Evolutionary conservation across 2,797 vertebrate species (phyloP), one percentile per base, ranked within the genome.

Genomic region (Sciurus carolinensis): DNA sequence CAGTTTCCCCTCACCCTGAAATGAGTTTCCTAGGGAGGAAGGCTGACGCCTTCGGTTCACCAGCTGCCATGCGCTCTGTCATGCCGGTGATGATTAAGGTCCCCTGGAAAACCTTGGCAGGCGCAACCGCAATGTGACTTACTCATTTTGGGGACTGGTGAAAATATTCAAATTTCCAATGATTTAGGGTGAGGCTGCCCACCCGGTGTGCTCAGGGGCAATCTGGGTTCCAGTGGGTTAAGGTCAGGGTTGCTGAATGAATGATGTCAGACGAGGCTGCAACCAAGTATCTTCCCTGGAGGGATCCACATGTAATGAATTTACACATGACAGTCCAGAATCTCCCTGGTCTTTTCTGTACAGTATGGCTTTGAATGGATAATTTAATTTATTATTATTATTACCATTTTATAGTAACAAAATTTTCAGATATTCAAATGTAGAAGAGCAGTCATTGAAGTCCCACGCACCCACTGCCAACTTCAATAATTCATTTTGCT

Each of bases 91-190:
- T 66, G 75, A 73, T 62, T 42, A 28, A 72, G 47, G 54, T 86
- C 24, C 89, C 64, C 17, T 66, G 14, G 44, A 79, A 91, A 50
- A 71, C 67, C 7, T 5, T 50, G 52, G 67, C 18, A 54, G 66
- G 75, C 33, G 17, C 1, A 67, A 28, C 76, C n/a, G n/a, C 47
- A n/a, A 36, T 71, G 24, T 71, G 42, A 86, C 24, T 50, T 82
- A 75, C 5, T 95, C 10, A 42, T 36, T 54, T 69, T 14, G 7
- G 20, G 52, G 12, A 44, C 2, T 36, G 24, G 30, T 33, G 64
- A 86, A 88, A 69, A 69, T 39, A 76, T 64, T 88, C 42, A 86
- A 71, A 82, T 92, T 83, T 76, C 28, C 4, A 28, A 39, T 77
- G 52, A 66, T 33, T 33, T 47, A 44, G 26, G 7, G 5, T 71